Evolutionary conservation across 1,140 invertebrate genomes (phyloP), one percentile per base, ranked within the genome.

Genomic region (Panonychus citri): DNA sequence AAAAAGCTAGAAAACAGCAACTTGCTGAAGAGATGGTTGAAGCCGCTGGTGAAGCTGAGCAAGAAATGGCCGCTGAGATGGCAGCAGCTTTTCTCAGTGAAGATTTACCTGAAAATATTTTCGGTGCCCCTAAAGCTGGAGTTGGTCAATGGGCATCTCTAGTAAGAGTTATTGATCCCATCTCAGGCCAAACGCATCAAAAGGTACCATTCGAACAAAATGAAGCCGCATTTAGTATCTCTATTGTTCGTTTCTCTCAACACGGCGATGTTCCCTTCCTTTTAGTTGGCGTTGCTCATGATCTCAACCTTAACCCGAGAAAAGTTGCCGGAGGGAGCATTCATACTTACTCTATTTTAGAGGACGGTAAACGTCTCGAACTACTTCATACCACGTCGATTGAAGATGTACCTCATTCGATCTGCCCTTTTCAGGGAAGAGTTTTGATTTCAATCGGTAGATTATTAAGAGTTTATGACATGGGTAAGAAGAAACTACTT

Each of bases 101-200:
- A 70, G 83, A 95, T 61, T 73, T 95, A 0, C 90, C 93, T 27
- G 90, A 95, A 70, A 79, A 78, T 63, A 74, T 84, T 12, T 98
- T 97, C 70, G 90, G 91, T 0, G 83, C 93, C 1, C 89, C 94
- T 0, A 94, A 95, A 71, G 91, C 93, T 24, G 93, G 91, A 1
- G 75, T 80, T 62, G 91, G 89, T 4, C 82, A 95, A 75, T 99
- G 94, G 94, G 94, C 95, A 0, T 97, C 94, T 0, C 74, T 86
- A 26, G 79, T 99, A 30, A 76, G 88, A 50, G 79, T 97, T 39
- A 79, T 97, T 61, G 85, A 93, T 66, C 88, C 93, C 30, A 82
- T 82, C 42, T 77, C 79, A 57, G 82, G 89, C 59, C 81, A 78
- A 12, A 87, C 84, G 0, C 72, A 86, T 50, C 80, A 84, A 64